Conservation (phyloP, 2,113 vertebrate species). For the Antechinus stuartii region DNA sequence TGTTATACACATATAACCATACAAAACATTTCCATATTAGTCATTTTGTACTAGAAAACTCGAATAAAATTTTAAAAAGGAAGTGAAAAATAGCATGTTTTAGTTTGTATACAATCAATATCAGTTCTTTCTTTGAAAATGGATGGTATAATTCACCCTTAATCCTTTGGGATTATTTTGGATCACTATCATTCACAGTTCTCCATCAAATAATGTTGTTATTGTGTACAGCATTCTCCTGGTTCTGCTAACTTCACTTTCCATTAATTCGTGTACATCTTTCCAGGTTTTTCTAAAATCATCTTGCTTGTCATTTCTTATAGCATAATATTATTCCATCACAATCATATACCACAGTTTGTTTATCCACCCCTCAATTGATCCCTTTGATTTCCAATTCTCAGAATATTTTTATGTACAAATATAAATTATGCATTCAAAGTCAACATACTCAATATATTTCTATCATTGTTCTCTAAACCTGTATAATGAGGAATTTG, state of each 20-base stretch:
- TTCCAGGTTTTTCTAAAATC: not conserved
- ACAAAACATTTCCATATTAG: not conserved
- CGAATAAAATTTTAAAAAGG: not conserved
- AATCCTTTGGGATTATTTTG: not conserved
- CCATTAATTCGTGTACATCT: not conserved
- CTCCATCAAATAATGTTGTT: not conserved
- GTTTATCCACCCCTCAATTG: too few species aligned
- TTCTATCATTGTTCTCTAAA: not conserved
- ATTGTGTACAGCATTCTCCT: not conserved
- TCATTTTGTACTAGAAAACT: not conserved
- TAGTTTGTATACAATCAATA: not conserved
- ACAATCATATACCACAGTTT: too few species aligned
- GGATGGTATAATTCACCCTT: not conserved
- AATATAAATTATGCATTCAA: conserved; percentile 36
- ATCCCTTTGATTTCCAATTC: too few species aligned
- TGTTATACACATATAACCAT: not conserved
- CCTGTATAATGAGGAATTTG: conserved; percentile 12
- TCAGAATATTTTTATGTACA: not conserved
- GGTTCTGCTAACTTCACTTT: not conserved
- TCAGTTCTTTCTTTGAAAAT: not conserved
- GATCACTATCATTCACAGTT: not conserved
- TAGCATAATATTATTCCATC: too few species aligned
- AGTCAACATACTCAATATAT: not conserved
- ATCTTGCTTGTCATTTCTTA: not conserved
- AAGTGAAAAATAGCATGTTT: not conserved